Evolutionary conservation across 2,113 vertebrate genomes (phyloP).

Genomic region (Clarias magur): DNA sequence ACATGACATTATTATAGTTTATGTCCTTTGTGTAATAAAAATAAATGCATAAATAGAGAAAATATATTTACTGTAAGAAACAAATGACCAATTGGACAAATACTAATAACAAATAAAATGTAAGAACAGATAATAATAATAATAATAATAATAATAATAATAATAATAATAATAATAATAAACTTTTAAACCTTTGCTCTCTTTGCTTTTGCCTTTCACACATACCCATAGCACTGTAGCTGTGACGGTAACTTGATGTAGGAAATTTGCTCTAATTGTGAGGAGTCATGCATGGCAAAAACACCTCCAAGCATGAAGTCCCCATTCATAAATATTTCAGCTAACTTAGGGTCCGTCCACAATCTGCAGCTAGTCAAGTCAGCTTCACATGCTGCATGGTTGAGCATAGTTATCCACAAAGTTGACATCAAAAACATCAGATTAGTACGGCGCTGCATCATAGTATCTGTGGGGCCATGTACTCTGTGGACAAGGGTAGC

Average conservation of each 20-base stretch:
- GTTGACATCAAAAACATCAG: slow-evolving; percentile 4
- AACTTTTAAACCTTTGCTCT: not conserved
- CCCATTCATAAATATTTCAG: slow-evolving; percentile 62
- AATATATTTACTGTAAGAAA: not conserved
- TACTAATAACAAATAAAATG: not conserved
- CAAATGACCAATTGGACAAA: not conserved
- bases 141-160: not conserved
- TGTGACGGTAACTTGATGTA: slow-evolving; percentile 62
- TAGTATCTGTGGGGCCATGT: not conserved
- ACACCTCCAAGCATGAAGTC: slow-evolving; percentile 68
- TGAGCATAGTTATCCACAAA: slow-evolving; percentile 19
- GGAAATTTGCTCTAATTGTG: slow-evolving; percentile 49
- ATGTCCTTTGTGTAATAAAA: not conserved
- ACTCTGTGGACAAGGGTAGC: not conserved
- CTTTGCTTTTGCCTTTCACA: not conserved
- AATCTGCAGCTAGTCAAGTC: slow-evolving; percentile 52
- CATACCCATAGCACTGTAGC: slow-evolving; percentile 57
- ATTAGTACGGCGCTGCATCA: slow-evolving; percentile 18
- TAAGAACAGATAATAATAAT: not conserved
- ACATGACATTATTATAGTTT: not conserved
- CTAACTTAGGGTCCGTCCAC: slow-evolving; percentile 47
- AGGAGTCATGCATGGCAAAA: slow-evolving; percentile 64
- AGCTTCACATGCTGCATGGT: slow-evolving; percentile 34
- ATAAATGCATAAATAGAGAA: not conserved
- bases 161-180: not conserved